Evolutionary conservation across 2,888 invertebrate genomes (phyloP).

Genomic region (Folsomia candida): DNA sequence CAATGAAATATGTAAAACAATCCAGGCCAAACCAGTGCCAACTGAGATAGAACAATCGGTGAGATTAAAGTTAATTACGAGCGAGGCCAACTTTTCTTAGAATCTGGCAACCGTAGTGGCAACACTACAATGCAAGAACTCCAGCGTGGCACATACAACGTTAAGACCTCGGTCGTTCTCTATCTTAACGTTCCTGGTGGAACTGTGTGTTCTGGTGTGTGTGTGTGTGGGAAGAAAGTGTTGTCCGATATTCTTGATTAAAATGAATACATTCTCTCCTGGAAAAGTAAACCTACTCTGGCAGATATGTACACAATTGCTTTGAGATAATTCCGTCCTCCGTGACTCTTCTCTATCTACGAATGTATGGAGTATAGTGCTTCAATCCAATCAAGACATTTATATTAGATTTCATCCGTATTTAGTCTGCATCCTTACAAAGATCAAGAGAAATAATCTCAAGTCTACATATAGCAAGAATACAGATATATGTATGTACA

Average conservation of each 20-base stretch:
- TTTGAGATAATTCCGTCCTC: no score
- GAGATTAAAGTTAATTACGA: slow-evolving; percentile 15
- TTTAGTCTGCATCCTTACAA: no score
- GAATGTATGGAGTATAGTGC: no score
- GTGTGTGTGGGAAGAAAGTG: neutral
- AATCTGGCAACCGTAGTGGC: neutral
- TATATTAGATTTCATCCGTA: no score
- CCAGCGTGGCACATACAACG: neutral
- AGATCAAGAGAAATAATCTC: no score
- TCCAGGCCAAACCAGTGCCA: neutral
- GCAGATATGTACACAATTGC: neutral
- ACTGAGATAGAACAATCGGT: neutral
- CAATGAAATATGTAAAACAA: slow-evolving; percentile 18
- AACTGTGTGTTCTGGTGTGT: no score
- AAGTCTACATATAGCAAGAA: no score
- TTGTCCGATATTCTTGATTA: neutral
- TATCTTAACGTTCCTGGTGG: no score
- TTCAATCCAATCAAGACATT: no score
- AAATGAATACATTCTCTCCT: neutral
- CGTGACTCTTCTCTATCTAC: no score
- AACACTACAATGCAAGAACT: neutral
- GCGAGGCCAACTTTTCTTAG: slow-evolving; percentile 9
- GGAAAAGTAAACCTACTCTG: neutral
- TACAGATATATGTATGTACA: no score
- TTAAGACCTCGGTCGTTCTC: no score